Percentiles rank a stretch among this genome's conserved stretches.
Evolutionary conservation across 2,113 vertebrate genomes (phyloP).

Genomic region (Myotis brandtii): DNA sequence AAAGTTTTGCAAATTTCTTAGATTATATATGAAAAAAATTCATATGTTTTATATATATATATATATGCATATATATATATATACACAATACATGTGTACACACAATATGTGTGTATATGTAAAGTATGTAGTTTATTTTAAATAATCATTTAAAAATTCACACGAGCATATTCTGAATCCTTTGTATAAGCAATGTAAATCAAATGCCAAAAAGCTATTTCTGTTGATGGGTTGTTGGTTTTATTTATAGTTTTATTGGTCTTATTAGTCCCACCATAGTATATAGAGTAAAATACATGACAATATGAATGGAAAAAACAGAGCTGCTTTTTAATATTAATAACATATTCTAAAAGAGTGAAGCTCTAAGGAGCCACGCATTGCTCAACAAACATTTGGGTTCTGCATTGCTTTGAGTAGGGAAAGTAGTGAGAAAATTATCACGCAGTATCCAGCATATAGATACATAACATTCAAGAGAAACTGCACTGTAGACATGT

Average conservation of each 20-base stretch:
- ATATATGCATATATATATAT: no score
- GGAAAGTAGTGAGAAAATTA: neutral
- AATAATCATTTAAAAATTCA: neutral
- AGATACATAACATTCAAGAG: neutral
- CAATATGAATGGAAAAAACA: neutral
- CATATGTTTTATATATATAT: neutral
- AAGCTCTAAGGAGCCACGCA: neutral
- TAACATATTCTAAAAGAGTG: neutral
- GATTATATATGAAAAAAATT: neutral
- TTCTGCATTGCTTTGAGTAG: neutral
- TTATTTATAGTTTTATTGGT: neutral
- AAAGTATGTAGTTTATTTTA: slow-evolving; percentile 15
- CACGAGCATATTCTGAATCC: neutral
- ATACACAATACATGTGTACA: neutral
- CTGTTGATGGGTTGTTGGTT: neutral
- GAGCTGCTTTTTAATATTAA: neutral
- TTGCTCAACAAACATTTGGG: neutral
- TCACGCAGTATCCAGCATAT: neutral
- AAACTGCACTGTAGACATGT: neutral
- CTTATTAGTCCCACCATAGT: neutral
- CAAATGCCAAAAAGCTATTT: neutral
- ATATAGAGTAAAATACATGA: neutral
- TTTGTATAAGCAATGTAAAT: slow-evolving; percentile 7
- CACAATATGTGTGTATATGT: neutral
- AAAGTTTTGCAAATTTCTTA: neutral